phyloP scores from a whole-genome alignment of 2,888 invertebrate genomes.

The Oxytorus armatus region DNA sequence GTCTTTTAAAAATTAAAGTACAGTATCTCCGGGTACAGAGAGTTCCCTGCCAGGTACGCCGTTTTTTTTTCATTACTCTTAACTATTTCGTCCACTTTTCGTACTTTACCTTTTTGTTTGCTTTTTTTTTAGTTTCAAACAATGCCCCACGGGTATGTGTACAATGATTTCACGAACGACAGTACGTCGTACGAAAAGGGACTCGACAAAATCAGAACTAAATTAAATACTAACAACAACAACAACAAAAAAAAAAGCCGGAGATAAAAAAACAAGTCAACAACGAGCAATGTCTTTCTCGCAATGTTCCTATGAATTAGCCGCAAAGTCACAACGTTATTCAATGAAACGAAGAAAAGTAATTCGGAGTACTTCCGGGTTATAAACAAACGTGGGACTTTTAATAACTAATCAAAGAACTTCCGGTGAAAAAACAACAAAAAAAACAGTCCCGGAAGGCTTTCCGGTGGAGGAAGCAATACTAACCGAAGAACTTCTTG shows the following conservation, averaged over 20 bases:
- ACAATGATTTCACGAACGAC: conserved; percentile 45
- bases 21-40: conserved; percentile 67
- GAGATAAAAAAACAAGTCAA: conserved; percentile 44
- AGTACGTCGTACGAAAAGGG: conserved; percentile 72
- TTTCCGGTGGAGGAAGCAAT: not conserved
- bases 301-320: conserved; percentile 32
- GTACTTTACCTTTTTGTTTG: conserved; percentile 22
- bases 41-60: conserved; percentile 67
- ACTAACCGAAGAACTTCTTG: not conserved
- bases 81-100: conserved; percentile 60
- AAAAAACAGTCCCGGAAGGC: not conserved
- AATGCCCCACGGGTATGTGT: conserved; percentile 23
- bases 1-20: conserved; percentile 51
- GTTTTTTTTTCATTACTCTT: conserved; percentile 53
- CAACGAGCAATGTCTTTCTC: conserved; percentile 53
- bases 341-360: too few relatives aligned
- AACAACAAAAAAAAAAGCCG: conserved; percentile 61
- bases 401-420: not conserved
- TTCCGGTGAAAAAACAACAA: conserved; percentile 3
- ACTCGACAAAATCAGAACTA: conserved; percentile 67
- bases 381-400: not conserved
- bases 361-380: not conserved
- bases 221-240: conserved; percentile 53
- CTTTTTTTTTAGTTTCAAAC: conserved; percentile 64
- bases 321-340: not conserved